These are phyloP conservation scores for Lycaon pictus DNA, from an alignment of 2,113 vertebrate genomes.

Conservation along the genomic window DNA sequence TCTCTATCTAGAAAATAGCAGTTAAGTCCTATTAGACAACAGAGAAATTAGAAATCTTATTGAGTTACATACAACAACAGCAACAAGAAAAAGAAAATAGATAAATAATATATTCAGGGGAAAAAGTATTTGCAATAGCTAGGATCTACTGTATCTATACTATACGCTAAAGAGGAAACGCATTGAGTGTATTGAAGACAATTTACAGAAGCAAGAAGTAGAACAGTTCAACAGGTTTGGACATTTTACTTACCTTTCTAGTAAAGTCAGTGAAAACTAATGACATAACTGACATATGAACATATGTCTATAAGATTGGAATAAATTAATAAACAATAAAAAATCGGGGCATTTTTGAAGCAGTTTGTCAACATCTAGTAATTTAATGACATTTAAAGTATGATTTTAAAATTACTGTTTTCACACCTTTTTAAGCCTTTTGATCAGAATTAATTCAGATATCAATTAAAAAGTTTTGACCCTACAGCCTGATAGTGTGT, in stretches of 20 bases:
- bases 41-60: background rate
- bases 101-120: background rate
- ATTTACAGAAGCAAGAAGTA: background rate
- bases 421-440: background rate
- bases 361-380: slow-evolving; percentile 1
- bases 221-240: background rate
- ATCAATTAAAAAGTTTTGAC: background rate
- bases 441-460: background rate
- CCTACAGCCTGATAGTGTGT: background rate
- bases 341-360: background rate
- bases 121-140: background rate
- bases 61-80: background rate
- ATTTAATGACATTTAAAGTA: background rate
- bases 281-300: background rate
- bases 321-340: background rate
- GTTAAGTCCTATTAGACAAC: background rate
- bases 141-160: background rate
- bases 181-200: background rate
- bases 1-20: background rate
- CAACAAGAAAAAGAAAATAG: background rate
- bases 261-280: slow-evolving; percentile 1
- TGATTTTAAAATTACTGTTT: background rate
- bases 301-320: background rate
- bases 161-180: background rate
- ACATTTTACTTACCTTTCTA: background rate